Percentiles rank a stretch among this genome's conserved stretches.
These are phyloP conservation scores for Spizaetus ornatus DNA, from an alignment of 2,113 vertebrate genomes.

Conservation along the genomic window DNA sequence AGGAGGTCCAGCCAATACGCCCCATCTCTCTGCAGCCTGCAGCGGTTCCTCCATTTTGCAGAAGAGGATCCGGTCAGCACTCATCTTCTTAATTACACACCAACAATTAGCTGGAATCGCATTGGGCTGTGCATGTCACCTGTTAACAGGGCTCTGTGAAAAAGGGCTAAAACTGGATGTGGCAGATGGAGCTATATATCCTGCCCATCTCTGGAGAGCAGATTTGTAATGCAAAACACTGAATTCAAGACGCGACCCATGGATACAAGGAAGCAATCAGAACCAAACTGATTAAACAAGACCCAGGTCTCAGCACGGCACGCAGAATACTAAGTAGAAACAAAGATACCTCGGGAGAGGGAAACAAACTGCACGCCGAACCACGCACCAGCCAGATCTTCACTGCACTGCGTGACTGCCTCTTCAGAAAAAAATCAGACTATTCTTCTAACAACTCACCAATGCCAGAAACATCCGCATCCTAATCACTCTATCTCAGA, in stretches of 20 bases:
- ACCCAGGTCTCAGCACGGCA: conserved; percentile 45
- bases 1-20: not conserved
- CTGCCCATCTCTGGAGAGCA: conserved; percentile 62
- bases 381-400: not conserved
- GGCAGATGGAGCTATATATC: conserved; percentile 76
- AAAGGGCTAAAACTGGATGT: conserved; percentile 44
- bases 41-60: not conserved
- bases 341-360: conserved; percentile 20
- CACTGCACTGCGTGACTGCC: not conserved
- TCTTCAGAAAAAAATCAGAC: not conserved
- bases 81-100: conserved; percentile 17
- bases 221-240: conserved; percentile 77
- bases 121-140: conserved; percentile 31
- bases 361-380: not conserved
- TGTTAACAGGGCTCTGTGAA: conserved; percentile 20
- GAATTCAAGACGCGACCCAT: conserved; percentile 67
- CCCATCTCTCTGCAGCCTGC: not conserved
- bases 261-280: conserved; percentile 74
- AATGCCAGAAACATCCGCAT: not conserved
- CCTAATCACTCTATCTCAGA: not conserved
- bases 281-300: conserved; percentile 76
- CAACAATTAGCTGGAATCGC: conserved; percentile 33
- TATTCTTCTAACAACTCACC: not conserved
- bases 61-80: not conserved
- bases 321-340: conserved; percentile 62